A percentile compares a stretch with the other conserved stretches of the same genome.
These are phyloP conservation scores for Conistra vaccinii DNA, from an alignment of 2,888 invertebrate genomes.

Conservation along the genomic window DNA sequence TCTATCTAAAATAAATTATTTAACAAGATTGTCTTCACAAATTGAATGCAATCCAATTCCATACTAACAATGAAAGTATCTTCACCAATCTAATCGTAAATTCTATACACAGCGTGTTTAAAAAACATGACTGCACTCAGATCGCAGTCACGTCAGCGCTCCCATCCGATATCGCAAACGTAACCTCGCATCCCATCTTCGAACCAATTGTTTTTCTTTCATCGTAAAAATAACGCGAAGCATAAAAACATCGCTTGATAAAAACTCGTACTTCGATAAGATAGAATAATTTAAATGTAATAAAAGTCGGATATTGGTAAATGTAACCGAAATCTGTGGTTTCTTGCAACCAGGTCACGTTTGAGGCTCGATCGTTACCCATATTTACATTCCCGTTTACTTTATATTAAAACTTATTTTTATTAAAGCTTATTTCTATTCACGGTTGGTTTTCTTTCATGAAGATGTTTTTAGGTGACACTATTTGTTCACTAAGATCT, in stretches of 20 bases:
- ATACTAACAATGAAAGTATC: slow-evolving; percentile 15
- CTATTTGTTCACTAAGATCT: slow-evolving; percentile 2
- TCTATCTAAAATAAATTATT: neutral
- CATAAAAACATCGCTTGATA: slow-evolving; percentile 60
- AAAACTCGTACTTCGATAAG: slow-evolving; percentile 59
- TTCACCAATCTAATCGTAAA: slow-evolving; percentile 16
- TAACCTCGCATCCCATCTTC: slow-evolving; percentile 29
- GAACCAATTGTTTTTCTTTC: slow-evolving; percentile 53
- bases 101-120: slow-evolving; percentile 39
- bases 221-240: slow-evolving; percentile 58
- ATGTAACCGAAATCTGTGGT: slow-evolving; percentile 64
- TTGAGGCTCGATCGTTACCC: slow-evolving; percentile 59
- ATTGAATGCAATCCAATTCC: slow-evolving; percentile 18
- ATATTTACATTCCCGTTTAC: slow-evolving; percentile 63
- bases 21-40: neutral
- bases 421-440: slow-evolving; percentile 66
- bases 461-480: slow-evolving; percentile 43
- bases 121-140: slow-evolving; percentile 48
- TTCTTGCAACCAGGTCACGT: slow-evolving; percentile 60
- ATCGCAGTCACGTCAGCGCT: slow-evolving; percentile 37
- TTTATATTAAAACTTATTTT: slow-evolving; percentile 69
- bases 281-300: slow-evolving; percentile 69
- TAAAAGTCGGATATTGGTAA: slow-evolving; percentile 64
- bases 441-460: slow-evolving; percentile 48
- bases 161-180: slow-evolving; percentile 32